Evolutionary conservation across 2,797 vertebrate species (phyloP), one percentile per base, ranked within the genome.

Genomic region (Siniperca scherzeri): DNA sequence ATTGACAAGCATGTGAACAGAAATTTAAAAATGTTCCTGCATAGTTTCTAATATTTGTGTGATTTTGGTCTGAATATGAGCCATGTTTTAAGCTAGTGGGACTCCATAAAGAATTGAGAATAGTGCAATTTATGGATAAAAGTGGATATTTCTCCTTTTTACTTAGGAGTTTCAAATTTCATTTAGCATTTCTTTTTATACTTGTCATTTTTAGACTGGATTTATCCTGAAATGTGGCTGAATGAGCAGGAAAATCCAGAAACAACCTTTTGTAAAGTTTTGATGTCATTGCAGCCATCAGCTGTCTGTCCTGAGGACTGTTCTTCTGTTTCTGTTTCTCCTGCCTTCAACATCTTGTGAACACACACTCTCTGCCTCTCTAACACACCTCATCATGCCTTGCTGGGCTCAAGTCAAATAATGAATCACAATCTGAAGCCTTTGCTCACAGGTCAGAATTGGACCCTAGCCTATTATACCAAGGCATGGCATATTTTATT

Each of bases 401-500:
- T 36, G 36, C 36, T 36, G 36, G 36, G 50, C 46, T 67, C 25
- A 56, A n/a, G 52, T 46, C 17, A 66, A 69, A 61, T 27, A 25
- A 1, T 48, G 30, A 56, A 56, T 78, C 46, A 40, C 10, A 76
- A 81, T 70, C 57, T 78, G 38, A 80, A 40, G 16, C 50, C n/a
- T 77, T 59, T 72, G 70, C 69, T 68, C 42, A 56, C 33, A 13
- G 86, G 27, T 48, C 42, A 67, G 21, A 80, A 33, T 70, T 57
- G 27, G 38, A 27, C 52, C 2, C 21, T 5, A 61, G 67, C 8
- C n/a, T 59, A 11, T 78, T 71, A n/a, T 70, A 13, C 48, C 14
- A 46, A 16, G 56, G 40, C 33, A 44, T 40, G 21, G 19, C 42
- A 44, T 30, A 33, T 68, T 83, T 77, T 75, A 50, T 82, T 61